Conservation (phyloP, 2,113 vertebrate genomes). For the Nyctibius bracteatus region DNA sequence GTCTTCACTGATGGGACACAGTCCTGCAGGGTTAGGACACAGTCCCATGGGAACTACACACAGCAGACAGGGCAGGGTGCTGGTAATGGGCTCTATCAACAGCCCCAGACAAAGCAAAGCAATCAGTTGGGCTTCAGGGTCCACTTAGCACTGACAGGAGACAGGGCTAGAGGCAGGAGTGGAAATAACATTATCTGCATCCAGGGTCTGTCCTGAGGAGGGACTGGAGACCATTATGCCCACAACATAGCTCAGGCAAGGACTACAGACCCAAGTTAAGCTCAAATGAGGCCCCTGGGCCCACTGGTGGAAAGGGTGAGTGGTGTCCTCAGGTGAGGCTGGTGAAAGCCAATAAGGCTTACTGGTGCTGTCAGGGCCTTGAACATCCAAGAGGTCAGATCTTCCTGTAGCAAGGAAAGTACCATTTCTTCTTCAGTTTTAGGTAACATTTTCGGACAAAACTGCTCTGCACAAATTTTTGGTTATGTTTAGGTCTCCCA, state of each 20-base stretch:
- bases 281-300: neutral
- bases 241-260: neutral
- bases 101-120: neutral
- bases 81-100: neutral
- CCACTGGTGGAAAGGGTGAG: neutral
- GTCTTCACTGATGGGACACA: rapidly evolving
- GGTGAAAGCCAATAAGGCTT: neutral
- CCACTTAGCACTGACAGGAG: neutral
- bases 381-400: neutral
- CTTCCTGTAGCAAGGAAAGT: neutral
- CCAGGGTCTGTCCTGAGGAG: neutral
- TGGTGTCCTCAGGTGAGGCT: neutral
- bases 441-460: neutral
- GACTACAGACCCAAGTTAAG: neutral
- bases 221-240: neutral
- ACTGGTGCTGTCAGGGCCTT: neutral
- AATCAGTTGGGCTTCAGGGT: neutral
- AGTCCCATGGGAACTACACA: neutral
- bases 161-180: neutral
- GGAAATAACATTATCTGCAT: neutral
- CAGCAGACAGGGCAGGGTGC: neutral
- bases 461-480: neutral
- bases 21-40: neutral
- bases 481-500: neutral
- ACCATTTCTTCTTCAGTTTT: neutral